These are phyloP conservation scores for Chamaedrilus cognettii DNA, from an alignment of 2,888 invertebrate species.

Conservation along the genomic window DNA sequence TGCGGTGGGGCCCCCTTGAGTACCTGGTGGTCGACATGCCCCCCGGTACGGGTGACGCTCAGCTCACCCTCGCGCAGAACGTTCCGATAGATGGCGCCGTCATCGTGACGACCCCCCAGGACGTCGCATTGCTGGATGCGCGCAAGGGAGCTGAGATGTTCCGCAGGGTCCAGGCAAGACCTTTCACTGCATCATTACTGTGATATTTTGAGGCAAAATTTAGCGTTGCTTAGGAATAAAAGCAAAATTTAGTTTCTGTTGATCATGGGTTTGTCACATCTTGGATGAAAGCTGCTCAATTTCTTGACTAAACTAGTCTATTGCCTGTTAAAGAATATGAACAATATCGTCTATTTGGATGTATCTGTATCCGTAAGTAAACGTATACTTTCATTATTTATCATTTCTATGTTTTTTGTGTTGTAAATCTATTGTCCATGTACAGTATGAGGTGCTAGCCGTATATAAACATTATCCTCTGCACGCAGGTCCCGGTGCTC, in stretches of 20 bases:
- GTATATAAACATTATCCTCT: neutral
- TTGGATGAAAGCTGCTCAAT: too few species aligned
- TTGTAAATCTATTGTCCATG: neutral
- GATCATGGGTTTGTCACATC: too few species aligned
- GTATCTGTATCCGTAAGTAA: too few species aligned
- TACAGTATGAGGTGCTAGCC: neutral
- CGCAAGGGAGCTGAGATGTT: conserved; percentile 87
- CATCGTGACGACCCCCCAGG: conserved; percentile 92
- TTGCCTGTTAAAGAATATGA: neutral
- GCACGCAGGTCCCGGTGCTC: conserved; percentile 63
- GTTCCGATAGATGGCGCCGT: conserved; percentile 82
- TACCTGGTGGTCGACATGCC: conserved; percentile 91
- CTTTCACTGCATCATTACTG: neutral
- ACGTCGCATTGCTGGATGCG: conserved; percentile 83
- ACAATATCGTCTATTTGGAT: neutral
- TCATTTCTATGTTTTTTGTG: too few species aligned
- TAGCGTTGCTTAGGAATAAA: neutral
- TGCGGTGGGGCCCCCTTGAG: conserved; percentile 87
- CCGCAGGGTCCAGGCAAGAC: conserved; percentile 66
- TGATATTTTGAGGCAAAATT: neutral
- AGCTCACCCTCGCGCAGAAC: conserved; percentile 87
- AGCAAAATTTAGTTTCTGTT: neutral
- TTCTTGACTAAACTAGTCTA: neutral
- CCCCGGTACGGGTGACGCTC: conserved; percentile 95
- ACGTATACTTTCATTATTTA: too few species aligned